Evolutionary conservation across 1,140 invertebrate species (phyloP), one percentile per base, ranked within the genome.

Genomic region (Halesus radiatus): DNA sequence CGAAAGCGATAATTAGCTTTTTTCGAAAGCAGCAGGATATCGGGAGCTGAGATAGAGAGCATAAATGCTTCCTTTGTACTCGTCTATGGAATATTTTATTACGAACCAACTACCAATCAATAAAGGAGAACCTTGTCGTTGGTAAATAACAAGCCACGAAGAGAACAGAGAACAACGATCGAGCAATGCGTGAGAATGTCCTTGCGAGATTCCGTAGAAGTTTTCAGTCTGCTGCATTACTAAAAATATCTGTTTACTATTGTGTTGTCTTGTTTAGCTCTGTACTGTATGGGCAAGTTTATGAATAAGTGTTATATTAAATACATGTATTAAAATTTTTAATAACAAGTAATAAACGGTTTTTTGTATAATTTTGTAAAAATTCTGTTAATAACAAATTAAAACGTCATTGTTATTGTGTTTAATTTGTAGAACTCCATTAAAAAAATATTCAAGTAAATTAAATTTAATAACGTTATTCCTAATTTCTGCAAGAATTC

Each of bases 61-160:
- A 3, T 20, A 53, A 53, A 20, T 23, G 18, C 37, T 22, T 52
- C 20, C 37, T 72, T 16, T 53, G 18, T 52, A 6, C 53, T 53
- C 20, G 23, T 10, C 16, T 16, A 18, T n/a, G 45, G 8, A 53
- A 22, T 26, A 22, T 72, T 72, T 72, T 72, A 72, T 72, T 72
- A 16, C 50, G 26, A 72, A 72, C 68, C 68, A 72, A 52, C 68
- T 72, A 52, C 68, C 45, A 72, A 72, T 72, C 68, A 72, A 72
- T 72, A 72, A 53, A 26, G 50, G 26, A 22, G 20, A 26, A 72
- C 68, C 68, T 72, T 72, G 68, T 20, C 8, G 2, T 16, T 22
- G 10, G 15, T 5, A 8, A 64, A 18, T 23, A 20, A 62, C 18
- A 16, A 3, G 37, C 37, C 13, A 45, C 10, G 37, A 13, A 45